Conservation (phyloP, 1,140 invertebrate species). For the Drosophila pseudoananassae region DNA sequence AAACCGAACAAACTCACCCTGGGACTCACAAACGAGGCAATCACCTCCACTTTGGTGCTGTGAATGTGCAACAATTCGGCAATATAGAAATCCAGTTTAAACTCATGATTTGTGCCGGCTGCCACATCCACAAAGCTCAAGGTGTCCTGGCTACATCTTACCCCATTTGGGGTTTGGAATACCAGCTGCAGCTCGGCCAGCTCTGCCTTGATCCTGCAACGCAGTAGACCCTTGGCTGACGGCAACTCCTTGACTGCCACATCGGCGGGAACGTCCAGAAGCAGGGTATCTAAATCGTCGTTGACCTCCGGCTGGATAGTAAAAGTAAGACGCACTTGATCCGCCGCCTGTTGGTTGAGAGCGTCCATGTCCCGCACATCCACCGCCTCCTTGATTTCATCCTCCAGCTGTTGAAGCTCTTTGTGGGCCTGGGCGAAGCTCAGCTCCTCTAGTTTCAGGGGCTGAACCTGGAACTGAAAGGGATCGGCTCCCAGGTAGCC, state of each 20-base stretch:
- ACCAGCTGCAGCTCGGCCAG: constrained; percentile 72
- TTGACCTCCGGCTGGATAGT: constrained; percentile 46
- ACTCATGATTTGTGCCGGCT: constrained; percentile 41
- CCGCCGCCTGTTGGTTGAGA: constrained; percentile 69
- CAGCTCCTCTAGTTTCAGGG: constrained; percentile 67
- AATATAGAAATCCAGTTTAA: constrained; percentile 71
- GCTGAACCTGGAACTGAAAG: constrained; percentile 76
- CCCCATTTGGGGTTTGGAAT: constrained; percentile 52
- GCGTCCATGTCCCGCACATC: constrained; percentile 75
- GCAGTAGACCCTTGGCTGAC: constrained; percentile 59
- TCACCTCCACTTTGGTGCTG: constrained; percentile 57
- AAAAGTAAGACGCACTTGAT: constrained; percentile 71
- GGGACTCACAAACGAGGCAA: constrained; percentile 71
- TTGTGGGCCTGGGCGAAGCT: constrained; percentile 77
- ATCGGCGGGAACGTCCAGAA: constrained; percentile 73
- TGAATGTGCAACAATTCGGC: constrained; percentile 67
- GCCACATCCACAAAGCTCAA: constrained; percentile 62
- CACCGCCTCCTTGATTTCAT: constrained; percentile 80
- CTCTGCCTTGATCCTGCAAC: constrained; percentile 56
- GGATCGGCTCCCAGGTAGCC: constrained; percentile 81
- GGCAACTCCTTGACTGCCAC: constrained; percentile 73
- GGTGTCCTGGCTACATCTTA: constrained; percentile 69
- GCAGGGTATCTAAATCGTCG: constrained; percentile 67
- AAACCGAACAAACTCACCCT: constrained; percentile 33
- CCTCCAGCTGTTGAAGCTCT: constrained; percentile 78